Conservation (phyloP, 2,888 invertebrate species). For the Watsonalla binaria region DNA sequence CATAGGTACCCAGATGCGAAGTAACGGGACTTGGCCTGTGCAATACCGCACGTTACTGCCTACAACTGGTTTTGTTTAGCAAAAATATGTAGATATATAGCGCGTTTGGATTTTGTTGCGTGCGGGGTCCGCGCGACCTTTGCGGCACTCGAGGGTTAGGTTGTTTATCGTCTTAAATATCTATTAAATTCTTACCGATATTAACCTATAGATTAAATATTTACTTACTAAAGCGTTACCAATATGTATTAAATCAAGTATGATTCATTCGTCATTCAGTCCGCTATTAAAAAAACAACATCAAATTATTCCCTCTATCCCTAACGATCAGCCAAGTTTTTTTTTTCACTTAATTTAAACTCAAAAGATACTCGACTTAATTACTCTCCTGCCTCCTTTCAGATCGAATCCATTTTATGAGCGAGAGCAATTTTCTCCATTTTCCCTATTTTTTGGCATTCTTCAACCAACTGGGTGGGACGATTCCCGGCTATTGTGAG, state of each 20-base stretch:
- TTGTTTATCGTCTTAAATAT: constrained; percentile 36
- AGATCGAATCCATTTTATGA: constrained; percentile 63
- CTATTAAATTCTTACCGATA: constrained; percentile 4
- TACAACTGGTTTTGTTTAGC: constrained; percentile 66
- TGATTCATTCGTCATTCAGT: background rate
- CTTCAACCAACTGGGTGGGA: constrained; percentile 34
- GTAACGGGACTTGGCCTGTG: constrained; percentile 62
- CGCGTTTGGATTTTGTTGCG: constrained; percentile 42
- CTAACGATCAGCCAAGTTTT: constrained; percentile 14
- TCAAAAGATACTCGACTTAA: constrained; percentile 78
- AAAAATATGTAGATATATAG: constrained; percentile 49
- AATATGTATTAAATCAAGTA: too few relatives aligned
- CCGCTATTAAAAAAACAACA: background rate
- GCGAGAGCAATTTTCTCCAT: constrained; percentile 63
- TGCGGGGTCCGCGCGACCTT: constrained; percentile 61
- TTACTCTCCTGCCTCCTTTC: constrained; percentile 62
- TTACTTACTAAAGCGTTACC: background rate
- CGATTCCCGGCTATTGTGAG: constrained; percentile 62
- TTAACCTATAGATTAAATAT: constrained; percentile 4
- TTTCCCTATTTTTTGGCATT: constrained; percentile 75
- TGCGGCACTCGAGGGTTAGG: constrained; percentile 43
- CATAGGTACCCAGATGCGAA: constrained; percentile 49
- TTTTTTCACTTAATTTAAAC: constrained; percentile 78
- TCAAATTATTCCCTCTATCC: background rate
- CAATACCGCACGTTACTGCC: constrained; percentile 51